These are phyloP conservation scores for Atrina japonica DNA, from an alignment of 2,888 invertebrate species.

Conservation along the genomic window DNA sequence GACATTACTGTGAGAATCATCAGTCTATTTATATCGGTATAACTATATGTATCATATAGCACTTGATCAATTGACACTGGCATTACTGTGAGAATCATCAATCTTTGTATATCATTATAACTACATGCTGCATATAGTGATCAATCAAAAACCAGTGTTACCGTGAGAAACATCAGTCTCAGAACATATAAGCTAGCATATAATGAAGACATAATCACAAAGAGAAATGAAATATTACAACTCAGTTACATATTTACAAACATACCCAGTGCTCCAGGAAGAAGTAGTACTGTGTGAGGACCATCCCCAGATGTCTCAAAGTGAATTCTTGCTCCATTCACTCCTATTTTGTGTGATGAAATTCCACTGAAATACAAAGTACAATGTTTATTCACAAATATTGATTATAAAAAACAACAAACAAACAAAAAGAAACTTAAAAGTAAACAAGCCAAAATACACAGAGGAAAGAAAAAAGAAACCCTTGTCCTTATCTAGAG, in stretches of 20 bases:
- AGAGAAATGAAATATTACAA: not conserved
- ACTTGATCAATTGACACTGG: too few relatives aligned
- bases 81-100: too few relatives aligned
- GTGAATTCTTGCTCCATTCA: slow-evolving; percentile 85
- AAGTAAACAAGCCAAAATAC: not conserved
- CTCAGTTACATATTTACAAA: not conserved
- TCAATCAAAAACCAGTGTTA: too few relatives aligned
- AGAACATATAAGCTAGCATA: too few relatives aligned
- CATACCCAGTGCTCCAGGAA: slow-evolving; percentile 90
- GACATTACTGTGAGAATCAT: too few relatives aligned
- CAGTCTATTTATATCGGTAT: too few relatives aligned
- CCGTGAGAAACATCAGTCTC: too few relatives aligned
- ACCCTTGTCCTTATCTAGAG: not conserved
- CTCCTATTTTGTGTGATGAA: slow-evolving; percentile 80
- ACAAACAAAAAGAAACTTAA: too few relatives aligned
- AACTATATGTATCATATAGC: too few relatives aligned
- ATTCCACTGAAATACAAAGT: slow-evolving; percentile 59
- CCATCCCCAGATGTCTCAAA: slow-evolving; percentile 85
- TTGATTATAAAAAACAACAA: too few relatives aligned
- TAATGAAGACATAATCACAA: not conserved
- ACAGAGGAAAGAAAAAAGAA: not conserved
- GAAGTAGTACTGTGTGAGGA: slow-evolving; percentile 85
- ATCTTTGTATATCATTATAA: too few relatives aligned
- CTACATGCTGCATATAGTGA: too few relatives aligned
- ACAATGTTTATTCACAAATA: not conserved